Evolutionary conservation across 2,113 vertebrate species (phyloP).

Genomic region (Chlorodrepanis virens): DNA sequence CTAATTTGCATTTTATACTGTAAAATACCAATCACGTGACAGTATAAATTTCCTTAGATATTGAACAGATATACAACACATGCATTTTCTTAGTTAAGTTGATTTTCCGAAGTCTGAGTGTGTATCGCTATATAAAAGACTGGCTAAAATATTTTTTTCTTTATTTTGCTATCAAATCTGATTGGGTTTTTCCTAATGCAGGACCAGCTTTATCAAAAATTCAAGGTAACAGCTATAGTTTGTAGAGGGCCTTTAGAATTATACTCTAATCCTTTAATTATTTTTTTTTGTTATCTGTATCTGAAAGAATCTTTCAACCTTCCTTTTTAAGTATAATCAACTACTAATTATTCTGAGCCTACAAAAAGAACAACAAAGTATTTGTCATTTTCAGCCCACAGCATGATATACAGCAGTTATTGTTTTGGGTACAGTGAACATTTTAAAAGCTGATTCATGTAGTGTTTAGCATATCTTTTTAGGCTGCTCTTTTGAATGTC

Average conservation of each 20-base stretch:
- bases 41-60: neutral
- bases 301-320: neutral
- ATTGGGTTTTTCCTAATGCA: neutral
- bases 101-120: neutral
- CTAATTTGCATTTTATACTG: neutral
- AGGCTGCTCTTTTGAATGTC: constrained; percentile 18
- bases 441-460: constrained; percentile 45
- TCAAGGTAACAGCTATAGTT: constrained; percentile 10
- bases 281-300: neutral
- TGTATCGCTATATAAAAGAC: neutral
- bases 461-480: constrained; percentile 21
- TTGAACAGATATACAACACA: neutral
- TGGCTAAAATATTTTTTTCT: neutral
- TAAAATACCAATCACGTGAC: neutral
- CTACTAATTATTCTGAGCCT: constrained; percentile 39
- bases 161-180: neutral
- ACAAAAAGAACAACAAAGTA: constrained; percentile 22
- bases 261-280: neutral
- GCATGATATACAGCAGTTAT: neutral
- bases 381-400: constrained; percentile 38
- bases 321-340: neutral
- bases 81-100: neutral
- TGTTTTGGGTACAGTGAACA: neutral
- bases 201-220: neutral
- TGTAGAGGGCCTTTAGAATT: constrained; percentile 10